Conservation (phyloP, 2,113 vertebrate species). For the Chrysochloris asiatica region DNA sequence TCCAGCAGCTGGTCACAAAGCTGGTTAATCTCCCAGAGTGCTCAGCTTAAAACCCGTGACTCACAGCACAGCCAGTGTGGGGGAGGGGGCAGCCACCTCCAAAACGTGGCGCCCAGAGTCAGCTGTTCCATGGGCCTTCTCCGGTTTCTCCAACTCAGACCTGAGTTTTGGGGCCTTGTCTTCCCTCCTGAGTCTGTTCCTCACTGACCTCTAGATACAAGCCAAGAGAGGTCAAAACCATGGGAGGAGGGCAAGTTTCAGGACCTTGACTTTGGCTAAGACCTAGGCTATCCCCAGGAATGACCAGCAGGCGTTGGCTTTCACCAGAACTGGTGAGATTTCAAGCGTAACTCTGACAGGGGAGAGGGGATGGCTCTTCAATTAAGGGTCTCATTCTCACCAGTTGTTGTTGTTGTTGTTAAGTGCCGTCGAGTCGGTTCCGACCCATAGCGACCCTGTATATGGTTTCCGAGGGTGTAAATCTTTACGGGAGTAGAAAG, state of each 20-base stretch:
- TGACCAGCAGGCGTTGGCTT: not conserved
- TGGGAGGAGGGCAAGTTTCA: slow-evolving; percentile 36
- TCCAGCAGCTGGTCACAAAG: slow-evolving; percentile 85
- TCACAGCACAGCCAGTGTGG: slow-evolving; percentile 77
- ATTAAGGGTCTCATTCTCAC: not conserved
- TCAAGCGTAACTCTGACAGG: slow-evolving; percentile 1
- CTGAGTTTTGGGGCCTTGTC: slow-evolving; percentile 58
- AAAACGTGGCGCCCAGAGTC: slow-evolving; percentile 76
- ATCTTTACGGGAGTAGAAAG: too few species aligned
- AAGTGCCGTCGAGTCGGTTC: too few species aligned
- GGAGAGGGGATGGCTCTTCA: not conserved
- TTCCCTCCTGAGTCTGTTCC: slow-evolving; percentile 54
- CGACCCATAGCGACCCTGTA: too few species aligned
- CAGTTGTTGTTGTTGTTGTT: too few species aligned
- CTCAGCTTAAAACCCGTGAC: slow-evolving; percentile 82
- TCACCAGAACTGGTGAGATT: not conserved
- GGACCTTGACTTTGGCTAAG: slow-evolving; percentile 37
- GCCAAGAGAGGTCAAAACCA: not conserved
- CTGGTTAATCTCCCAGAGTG: slow-evolving; percentile 85
- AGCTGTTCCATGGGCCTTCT: slow-evolving; percentile 72
- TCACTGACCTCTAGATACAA: not conserved
- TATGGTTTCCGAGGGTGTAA: too few species aligned
- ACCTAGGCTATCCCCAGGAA: slow-evolving; percentile 47
- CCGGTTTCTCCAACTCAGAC: slow-evolving; percentile 56
- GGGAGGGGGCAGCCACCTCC: slow-evolving; percentile 70